Evolutionary conservation across 2,888 invertebrate genomes (phyloP), one percentile per base, ranked within the genome.

Genomic region (Sphinx pinastri): DNA sequence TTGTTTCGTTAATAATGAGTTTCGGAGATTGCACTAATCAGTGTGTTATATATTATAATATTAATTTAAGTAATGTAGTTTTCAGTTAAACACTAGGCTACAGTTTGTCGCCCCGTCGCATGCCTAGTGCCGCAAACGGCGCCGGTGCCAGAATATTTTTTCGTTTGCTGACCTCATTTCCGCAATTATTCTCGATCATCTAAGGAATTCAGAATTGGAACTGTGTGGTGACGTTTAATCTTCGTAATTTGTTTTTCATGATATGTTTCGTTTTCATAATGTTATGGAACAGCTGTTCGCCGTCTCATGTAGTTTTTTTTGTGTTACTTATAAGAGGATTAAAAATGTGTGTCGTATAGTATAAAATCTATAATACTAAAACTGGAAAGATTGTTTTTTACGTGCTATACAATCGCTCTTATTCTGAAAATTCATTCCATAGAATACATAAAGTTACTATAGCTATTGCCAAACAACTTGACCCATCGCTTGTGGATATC

Each of bases 131-230:
- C 11, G 54, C 16, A 16, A 4, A 54, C 6, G 52, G 6, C 52
- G n/a, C 45, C n/a, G 45, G 11, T 63, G 49, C 47, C 63, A 63
- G 63, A 63, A 55, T 19, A 10, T 55, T 63, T 63, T 63, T 63
- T 49, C 60, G 4, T 63, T 63, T 63, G 63, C 19, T 25, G 16
- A 19, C 63, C 47, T 63, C 63, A 63, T 49, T 63, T 63, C 63
- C 49, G 16, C 63, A 63, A 63, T 63, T 63, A 63, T 16, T 49
- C 11, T 49, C 12, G 16, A 49, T 19, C 19, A 12, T 63, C 60
- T 45, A 63, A 63, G 47, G 49, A 49, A 63, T 63, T 16, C 57
- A 16, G 25, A 19, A 11, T 57, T 57, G 13, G 4, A 25, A 57
- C 16, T 25, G 57, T 25, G 57, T 25, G 57, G 19, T 49, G 12